These are phyloP conservation scores for Siderastrea radians DNA, from an alignment of 92 coral and sea anemone species.

Conservation along the genomic window DNA sequence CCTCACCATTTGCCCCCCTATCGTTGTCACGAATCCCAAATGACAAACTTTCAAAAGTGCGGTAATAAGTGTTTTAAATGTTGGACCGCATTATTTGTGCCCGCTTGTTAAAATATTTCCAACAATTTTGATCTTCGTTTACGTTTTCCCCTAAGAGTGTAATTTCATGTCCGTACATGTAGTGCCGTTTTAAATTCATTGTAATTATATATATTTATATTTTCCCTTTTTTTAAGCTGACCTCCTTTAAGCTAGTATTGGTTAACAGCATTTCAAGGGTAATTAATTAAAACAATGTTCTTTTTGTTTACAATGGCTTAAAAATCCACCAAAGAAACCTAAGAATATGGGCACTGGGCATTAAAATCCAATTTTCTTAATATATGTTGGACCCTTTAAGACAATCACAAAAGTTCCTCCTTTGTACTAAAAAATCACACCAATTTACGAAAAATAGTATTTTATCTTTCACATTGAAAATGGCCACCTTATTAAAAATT, in stretches of 20 bases:
- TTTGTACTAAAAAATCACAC: too few relatives aligned
- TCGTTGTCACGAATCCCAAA: conserved; percentile 21
- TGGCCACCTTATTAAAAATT: not conserved
- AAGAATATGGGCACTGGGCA: not conserved
- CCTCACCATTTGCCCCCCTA: conserved; percentile 4
- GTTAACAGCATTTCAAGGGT: not conserved
- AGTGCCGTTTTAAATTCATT: conserved; percentile 4
- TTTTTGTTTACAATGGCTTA: not conserved
- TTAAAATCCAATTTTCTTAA: not conserved
- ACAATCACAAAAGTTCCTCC: too few relatives aligned
- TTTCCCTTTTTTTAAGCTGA: not conserved
- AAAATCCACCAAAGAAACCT: not conserved
- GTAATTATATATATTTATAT: not conserved
- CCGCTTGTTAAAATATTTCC: not conserved
- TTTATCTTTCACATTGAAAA: not conserved
- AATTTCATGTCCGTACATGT: not conserved
- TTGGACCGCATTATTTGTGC: not conserved
- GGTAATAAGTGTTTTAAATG: not conserved
- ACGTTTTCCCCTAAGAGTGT: not conserved
- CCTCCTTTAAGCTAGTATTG: conserved; percentile 8
- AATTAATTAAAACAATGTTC: not conserved
- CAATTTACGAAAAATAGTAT: not conserved
- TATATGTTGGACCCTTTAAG: not conserved
- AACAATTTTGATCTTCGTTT: not conserved
- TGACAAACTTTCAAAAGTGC: not conserved